These are phyloP conservation scores for Pantala flavescens DNA, from an alignment of 1,140 invertebrate species.

Conservation along the genomic window DNA sequence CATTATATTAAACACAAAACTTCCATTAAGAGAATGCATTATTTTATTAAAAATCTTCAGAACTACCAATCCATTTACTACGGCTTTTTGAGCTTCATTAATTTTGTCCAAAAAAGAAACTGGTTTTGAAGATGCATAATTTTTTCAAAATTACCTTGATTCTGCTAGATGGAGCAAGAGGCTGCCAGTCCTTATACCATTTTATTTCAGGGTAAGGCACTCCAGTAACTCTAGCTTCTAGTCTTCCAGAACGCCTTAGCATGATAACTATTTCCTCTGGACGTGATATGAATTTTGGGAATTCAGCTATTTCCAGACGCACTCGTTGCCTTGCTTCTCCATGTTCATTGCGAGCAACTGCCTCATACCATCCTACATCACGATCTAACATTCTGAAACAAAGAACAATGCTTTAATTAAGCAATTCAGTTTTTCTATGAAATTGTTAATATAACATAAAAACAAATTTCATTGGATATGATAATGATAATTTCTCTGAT, in stretches of 20 bases:
- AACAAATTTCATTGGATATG: background rate
- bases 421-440: background rate
- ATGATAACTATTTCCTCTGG: constrained; percentile 73
- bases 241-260: constrained; percentile 54
- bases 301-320: constrained; percentile 76
- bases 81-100: too few relatives aligned
- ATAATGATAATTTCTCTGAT: background rate
- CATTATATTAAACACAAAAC: too few relatives aligned
- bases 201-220: constrained; percentile 90
- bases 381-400: constrained; percentile 65
- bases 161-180: constrained; percentile 63
- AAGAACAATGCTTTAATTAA: constrained; percentile 15
- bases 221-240: constrained; percentile 79
- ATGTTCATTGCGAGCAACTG: constrained; percentile 83
- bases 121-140: background rate
- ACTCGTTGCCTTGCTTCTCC: constrained; percentile 79
- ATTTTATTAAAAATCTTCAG: too few relatives aligned
- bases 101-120: too few relatives aligned
- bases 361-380: constrained; percentile 89
- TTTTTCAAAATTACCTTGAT: constrained; percentile 51
- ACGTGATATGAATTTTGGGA: constrained; percentile 77
- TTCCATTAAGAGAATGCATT: too few relatives aligned
- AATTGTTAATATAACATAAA: too few relatives aligned
- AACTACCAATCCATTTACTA: too few relatives aligned
- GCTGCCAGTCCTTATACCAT: constrained; percentile 96